These are phyloP conservation scores for Enoplosus armatus DNA, from an alignment of 2,797 vertebrate species.

Conservation along the genomic window DNA sequence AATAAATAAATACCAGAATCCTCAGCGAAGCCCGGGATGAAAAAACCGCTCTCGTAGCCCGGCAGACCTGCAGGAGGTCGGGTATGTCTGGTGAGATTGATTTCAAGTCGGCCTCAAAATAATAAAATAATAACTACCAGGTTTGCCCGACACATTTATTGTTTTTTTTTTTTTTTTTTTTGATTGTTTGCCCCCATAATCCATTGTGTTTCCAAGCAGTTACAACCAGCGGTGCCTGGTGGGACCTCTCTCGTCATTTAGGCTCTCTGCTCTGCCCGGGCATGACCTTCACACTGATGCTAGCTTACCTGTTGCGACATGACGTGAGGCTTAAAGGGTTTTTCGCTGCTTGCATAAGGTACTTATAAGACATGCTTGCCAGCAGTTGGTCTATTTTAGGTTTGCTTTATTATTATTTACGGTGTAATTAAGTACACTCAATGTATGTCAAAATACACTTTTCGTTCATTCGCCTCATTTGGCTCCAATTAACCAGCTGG, in stretches of 20 bases:
- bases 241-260: not conserved
- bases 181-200: not conserved
- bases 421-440: not conserved
- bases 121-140: not conserved
- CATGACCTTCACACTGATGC: not conserved
- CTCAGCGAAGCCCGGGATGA: not conserved
- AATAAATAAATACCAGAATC: slow-evolving; percentile 1
- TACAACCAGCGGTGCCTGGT: not conserved
- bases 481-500: not conserved
- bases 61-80: not conserved
- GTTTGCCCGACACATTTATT: not conserved
- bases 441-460: not conserved
- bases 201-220: not conserved
- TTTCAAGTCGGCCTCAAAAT: not conserved
- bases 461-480: not conserved
- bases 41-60: too few species aligned
- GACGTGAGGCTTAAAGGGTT: not conserved
- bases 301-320: not conserved
- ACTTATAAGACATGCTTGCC: not conserved
- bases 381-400: not conserved
- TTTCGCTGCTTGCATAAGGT: not conserved
- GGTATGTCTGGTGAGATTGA: not conserved
- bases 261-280: not conserved
- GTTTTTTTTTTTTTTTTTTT: not conserved
- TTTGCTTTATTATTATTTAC: not conserved